A percentile compares a stretch with the other conserved stretches of the same genome.
Conservation (phyloP, 2,888 invertebrate genomes). For the Pyrrhosoma nymphula region DNA sequence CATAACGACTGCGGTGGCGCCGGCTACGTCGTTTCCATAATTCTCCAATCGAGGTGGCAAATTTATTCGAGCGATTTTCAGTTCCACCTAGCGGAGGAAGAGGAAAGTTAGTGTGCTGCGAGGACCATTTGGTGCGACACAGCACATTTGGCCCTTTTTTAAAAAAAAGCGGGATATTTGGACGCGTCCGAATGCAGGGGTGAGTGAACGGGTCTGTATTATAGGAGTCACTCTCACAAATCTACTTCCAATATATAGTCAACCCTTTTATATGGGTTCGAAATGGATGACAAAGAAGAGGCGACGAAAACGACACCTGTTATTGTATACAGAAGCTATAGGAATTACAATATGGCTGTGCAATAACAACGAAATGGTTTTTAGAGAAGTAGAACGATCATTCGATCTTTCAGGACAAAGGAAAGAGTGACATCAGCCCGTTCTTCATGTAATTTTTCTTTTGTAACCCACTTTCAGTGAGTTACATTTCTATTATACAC, state of each 20-base stretch:
- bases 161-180: conserved; percentile 8
- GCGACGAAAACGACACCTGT: not conserved
- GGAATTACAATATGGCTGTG: not conserved
- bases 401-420: not conserved
- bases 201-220: not conserved
- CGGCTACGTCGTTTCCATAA: conserved; percentile 6
- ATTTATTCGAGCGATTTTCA: not conserved
- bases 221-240: not conserved
- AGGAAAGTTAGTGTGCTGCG: not conserved
- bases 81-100: conserved; percentile 20
- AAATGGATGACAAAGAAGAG: not conserved
- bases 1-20: conserved; percentile 10
- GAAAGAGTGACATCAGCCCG: not conserved
- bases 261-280: not conserved
- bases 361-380: not conserved
- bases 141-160: not conserved
- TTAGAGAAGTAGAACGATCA: no score
- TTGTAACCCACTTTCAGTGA: no score
- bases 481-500: no score
- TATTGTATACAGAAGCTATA: no score
- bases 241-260: not conserved
- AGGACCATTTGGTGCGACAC: conserved; percentile 1
- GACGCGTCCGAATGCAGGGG: not conserved
- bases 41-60: conserved; percentile 8
- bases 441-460: no score